Evolutionary conservation across 2,797 vertebrate genomes (phyloP).

Genomic region (Carcharodon carcharias): DNA sequence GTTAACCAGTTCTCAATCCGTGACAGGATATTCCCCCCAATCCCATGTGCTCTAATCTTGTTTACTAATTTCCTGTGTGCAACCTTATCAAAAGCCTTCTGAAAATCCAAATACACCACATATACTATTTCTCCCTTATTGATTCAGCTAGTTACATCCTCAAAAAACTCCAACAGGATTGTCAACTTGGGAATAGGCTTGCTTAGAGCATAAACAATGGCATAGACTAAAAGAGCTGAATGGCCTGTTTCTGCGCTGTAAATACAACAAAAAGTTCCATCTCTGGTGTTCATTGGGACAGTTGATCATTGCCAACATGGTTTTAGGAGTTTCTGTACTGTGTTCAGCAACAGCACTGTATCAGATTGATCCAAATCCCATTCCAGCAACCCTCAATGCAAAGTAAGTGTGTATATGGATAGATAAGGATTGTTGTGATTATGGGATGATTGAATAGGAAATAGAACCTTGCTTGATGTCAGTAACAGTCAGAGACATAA

Average conservation of each 20-base stretch:
- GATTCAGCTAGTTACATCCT: too few species aligned
- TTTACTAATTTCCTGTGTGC: too few species aligned
- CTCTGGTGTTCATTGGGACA: not conserved
- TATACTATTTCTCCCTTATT: too few species aligned
- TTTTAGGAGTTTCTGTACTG: not conserved
- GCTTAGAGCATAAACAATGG: too few species aligned
- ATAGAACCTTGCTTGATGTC: not conserved
- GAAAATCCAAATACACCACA: too few species aligned
- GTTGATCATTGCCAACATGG: not conserved
- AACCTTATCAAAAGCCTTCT: too few species aligned
- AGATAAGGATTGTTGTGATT: not conserved
- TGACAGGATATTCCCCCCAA: too few species aligned
- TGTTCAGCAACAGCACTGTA: not conserved
- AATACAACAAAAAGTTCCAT: not conserved
- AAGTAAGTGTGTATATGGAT: not conserved
- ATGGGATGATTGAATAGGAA: too few species aligned
- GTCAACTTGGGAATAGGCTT: too few species aligned
- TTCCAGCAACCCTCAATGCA: not conserved
- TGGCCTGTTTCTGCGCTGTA: not conserved
- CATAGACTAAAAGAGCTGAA: not conserved
- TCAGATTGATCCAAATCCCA: not conserved
- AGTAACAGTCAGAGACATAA: not conserved
- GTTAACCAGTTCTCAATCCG: too few species aligned
- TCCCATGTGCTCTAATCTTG: too few species aligned
- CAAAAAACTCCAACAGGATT: too few species aligned